Conservation (phyloP, 2,113 vertebrate species). For the Morone chrysops region DNA sequence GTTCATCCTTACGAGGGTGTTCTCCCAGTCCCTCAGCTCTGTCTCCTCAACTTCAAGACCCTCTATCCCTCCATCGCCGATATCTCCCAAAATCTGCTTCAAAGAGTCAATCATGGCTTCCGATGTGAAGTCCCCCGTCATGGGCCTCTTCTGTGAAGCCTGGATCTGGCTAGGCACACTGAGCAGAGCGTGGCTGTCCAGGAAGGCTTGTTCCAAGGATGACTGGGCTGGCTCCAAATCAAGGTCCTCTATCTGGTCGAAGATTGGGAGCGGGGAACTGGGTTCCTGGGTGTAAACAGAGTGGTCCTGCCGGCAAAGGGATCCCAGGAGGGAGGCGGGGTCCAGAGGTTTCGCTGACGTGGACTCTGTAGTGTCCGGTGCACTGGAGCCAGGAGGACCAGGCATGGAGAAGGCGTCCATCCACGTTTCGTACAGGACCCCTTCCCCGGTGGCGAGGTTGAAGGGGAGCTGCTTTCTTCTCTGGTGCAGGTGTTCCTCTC, state of each 20-base stretch:
- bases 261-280: neutral
- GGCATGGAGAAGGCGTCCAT: constrained; percentile 47
- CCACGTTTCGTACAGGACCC: constrained; percentile 71
- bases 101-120: constrained; percentile 64
- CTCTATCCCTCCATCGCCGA: constrained; percentile 5
- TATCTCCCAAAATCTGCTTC: constrained; percentile 56
- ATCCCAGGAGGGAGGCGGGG: constrained; percentile 77
- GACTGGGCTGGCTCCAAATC: neutral
- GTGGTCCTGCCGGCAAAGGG: constrained; percentile 77
- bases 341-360: constrained; percentile 20
- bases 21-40: constrained; percentile 75
- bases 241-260: neutral
- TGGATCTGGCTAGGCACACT: constrained; percentile 47
- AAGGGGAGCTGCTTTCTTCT: constrained; percentile 83
- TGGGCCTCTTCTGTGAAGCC: constrained; percentile 12
- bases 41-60: constrained; percentile 7
- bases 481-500: constrained; percentile 84
- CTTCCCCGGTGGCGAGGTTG: constrained; percentile 82
- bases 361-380: constrained; percentile 19
- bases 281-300: constrained; percentile 60
- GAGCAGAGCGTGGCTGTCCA: constrained; percentile 72
- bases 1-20: constrained; percentile 64
- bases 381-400: constrained; percentile 16
- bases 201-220: constrained; percentile 64
- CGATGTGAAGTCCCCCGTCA: constrained; percentile 15